These are phyloP conservation scores for Callipepla squamata DNA, from an alignment of 2,113 vertebrate genomes.

Conservation along the genomic window DNA sequence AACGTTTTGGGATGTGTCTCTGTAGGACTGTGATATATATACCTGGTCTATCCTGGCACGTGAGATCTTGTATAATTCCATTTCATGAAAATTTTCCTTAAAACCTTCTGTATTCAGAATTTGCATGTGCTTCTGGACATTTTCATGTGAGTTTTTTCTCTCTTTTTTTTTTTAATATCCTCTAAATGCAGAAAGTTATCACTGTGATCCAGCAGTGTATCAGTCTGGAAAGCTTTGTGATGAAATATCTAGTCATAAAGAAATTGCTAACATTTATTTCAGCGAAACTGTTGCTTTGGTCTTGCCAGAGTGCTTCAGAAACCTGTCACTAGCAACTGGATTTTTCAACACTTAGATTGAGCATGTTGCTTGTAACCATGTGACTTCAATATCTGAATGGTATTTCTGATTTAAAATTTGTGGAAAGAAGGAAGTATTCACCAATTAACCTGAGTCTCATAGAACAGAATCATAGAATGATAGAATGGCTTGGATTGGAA, in stretches of 20 bases:
- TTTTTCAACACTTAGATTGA: neutral
- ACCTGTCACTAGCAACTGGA: neutral
- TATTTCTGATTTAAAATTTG: neutral
- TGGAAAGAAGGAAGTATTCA: neutral
- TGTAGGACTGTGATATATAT: neutral
- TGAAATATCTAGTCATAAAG: neutral
- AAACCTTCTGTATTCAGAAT: neutral
- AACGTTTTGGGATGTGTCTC: neutral
- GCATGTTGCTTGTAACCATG: neutral
- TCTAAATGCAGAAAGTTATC: neutral
- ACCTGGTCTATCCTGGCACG: neutral
- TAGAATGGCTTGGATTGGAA: too few species aligned
- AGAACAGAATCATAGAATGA: neutral
- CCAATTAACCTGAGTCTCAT: neutral
- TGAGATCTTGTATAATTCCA: neutral
- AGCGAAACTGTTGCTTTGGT: neutral
- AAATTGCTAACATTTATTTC: neutral
- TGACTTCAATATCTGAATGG: neutral
- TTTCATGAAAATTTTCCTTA: neutral
- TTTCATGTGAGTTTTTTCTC: neutral
- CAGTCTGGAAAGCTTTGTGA: neutral
- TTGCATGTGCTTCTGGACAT: neutral
- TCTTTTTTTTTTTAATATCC: too few species aligned
- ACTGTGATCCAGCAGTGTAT: neutral
- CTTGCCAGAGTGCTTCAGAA: neutral